Percentiles rank a stretch among this genome's conserved stretches.
Conservation (phyloP, 1,140 invertebrate species). For the Coptotermes formosanus region DNA sequence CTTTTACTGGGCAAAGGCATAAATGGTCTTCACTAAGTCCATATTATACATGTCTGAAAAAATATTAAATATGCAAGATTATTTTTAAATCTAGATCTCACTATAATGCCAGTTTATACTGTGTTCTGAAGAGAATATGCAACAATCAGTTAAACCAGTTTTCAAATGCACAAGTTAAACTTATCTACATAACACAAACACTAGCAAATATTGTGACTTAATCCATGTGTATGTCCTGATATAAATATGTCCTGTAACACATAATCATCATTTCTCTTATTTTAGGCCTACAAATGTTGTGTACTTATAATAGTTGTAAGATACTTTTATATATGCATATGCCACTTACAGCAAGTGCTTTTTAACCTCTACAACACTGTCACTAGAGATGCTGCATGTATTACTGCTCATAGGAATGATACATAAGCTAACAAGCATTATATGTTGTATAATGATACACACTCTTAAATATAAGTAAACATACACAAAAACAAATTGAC, state of each 20-base stretch:
- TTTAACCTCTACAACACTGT: not conserved
- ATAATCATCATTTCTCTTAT: not conserved
- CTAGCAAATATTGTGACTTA: not conserved
- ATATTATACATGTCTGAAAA: not conserved
- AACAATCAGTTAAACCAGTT: not conserved
- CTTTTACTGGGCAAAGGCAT: not conserved
- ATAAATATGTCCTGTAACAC: not conserved
- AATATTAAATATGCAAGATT: not conserved
- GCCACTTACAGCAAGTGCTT: not conserved
- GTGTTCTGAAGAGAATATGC: not conserved
- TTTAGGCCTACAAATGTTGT: slow-evolving; percentile 4
- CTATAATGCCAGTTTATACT: not conserved
- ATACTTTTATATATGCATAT: not conserved
- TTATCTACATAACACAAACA: not conserved
- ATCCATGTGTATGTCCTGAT: not conserved
- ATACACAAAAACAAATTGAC: not conserved
- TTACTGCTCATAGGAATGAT: not conserved
- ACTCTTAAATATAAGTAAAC: not conserved
- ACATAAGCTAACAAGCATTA: not conserved
- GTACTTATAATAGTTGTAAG: not conserved
- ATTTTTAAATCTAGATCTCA: not conserved
- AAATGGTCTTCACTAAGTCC: not conserved
- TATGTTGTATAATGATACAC: not conserved
- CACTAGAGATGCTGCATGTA: not conserved
- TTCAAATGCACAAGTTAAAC: not conserved